Base-by-base conservation (phyloP, 2,888 invertebrate genomes). In the Neelides folsomi region DNA sequence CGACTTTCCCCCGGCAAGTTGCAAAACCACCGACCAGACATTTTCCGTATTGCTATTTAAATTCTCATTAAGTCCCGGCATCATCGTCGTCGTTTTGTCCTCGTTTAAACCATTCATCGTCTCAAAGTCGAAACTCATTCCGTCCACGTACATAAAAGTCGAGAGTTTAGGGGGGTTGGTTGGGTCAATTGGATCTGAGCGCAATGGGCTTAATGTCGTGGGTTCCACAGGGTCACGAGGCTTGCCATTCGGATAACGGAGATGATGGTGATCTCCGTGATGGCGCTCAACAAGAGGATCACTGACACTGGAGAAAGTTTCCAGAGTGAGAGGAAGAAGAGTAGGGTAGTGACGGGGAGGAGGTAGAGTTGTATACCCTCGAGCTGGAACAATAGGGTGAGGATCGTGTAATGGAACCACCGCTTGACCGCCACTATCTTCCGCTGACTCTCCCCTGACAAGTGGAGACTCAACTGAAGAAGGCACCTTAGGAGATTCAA, bases 311-410 rank as follows among this genome's bases (percentile, higher is more conserved):
- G 62, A 52, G 64, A 64, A 51, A 64, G 64, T 61, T 61, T 64
- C 64, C 64, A 64, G 39, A 64, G 62, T 27, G 60, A 64, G 50
- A 64, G 62, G 62, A 64, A 64, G 56, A 62, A 64, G 52, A 64
- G 62, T 51, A 62, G 57, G 42, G 61, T 49, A 8, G 56, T 54
- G 47, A 59, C 52, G 39, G 64, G 64, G 46, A 64, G 64, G 43
- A 64, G 60, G 52, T 59, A 60, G 8, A 59, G 57, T 57, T 64
- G 64, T 38, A 58, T 49, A 56, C 52, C 57, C 57, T 60, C 64
- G 57, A 64, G 44, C 46, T 62, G 59, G 34, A 53, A 59, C 18
- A 57, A 54, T 47, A 59, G 52, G n/a, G 53, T 60, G 49, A 60
- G 57, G 42, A 58, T 52, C 34, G 57, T 58, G 56, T 57, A 59